Evolutionary conservation across 2,888 invertebrate species (phyloP).

Genomic region (Lucinisca nassula): DNA sequence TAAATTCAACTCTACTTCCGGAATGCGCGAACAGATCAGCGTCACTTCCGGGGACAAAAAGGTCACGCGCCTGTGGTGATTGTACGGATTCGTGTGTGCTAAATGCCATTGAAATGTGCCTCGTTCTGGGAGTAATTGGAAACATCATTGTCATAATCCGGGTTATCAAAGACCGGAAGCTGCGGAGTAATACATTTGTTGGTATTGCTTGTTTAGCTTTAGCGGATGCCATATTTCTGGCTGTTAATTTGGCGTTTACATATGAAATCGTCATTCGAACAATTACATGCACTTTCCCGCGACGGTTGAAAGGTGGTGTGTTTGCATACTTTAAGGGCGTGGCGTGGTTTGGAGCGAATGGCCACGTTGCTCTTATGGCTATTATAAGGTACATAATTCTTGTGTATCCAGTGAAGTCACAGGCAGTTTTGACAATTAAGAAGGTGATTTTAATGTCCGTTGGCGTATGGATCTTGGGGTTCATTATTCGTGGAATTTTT

Average conservation of each 20-base stretch:
- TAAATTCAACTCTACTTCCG: background rate
- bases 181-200: conserved; percentile 4
- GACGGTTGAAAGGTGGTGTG: background rate
- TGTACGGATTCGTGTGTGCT: background rate
- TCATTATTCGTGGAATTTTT: conserved; percentile 39
- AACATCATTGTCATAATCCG: background rate
- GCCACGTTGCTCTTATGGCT: conserved; percentile 57
- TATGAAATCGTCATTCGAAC: background rate
- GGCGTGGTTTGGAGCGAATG: conserved; percentile 55
- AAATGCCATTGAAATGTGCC: background rate
- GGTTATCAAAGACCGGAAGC: background rate
- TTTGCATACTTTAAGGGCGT: background rate
- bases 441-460: conserved; percentile 47
- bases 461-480: conserved; percentile 50
- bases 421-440: conserved; percentile 32
- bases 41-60: background rate
- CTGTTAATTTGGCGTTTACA: background rate
- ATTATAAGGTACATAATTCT: conserved; percentile 56
- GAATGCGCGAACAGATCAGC: background rate
- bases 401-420: conserved; percentile 44
- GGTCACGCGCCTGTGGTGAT: background rate
- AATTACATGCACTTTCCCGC: background rate
- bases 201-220: background rate
- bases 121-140: background rate
- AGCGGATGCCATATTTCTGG: background rate